Percentiles rank a stretch among this genome's conserved stretches.
Conservation (phyloP, 2,113 vertebrate species). For the Barnardius zonarius region DNA sequence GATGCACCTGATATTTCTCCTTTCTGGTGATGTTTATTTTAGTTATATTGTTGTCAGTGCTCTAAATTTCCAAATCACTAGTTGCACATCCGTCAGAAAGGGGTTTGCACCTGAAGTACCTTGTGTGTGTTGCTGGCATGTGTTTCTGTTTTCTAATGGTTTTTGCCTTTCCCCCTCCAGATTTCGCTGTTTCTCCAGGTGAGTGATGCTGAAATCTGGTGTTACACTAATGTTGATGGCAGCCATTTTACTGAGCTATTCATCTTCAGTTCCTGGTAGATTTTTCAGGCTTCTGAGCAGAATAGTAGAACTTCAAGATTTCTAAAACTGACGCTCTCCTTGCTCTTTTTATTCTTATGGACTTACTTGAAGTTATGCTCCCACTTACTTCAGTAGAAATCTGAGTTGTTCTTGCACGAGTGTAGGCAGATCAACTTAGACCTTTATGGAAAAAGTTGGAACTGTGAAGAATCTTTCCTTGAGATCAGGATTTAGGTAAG, state of each 20-base stretch:
- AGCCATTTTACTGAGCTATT: neutral
- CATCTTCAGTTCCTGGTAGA: neutral
- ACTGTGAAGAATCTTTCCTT: neutral
- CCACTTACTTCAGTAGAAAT: neutral
- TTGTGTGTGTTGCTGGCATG: neutral
- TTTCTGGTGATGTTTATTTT: neutral
- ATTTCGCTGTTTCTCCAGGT: constrained; percentile 65
- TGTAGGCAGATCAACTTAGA: neutral
- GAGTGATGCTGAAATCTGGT: neutral
- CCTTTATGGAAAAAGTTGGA: neutral
- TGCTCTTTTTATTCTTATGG: neutral
- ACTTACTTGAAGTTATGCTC: neutral
- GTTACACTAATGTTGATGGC: neutral
- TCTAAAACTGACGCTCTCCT: neutral
- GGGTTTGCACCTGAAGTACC: neutral
- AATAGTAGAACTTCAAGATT: neutral
- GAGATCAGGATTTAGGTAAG: neutral
- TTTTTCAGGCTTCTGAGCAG: neutral
- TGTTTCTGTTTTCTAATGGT: neutral
- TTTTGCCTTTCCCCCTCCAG: constrained; percentile 37
- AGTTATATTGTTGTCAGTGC: neutral
- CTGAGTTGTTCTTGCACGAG: neutral
- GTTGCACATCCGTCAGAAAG: neutral
- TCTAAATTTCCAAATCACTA: neutral
- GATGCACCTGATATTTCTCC: neutral